These are phyloP conservation scores for Oncorhynchus mykiss DNA, from an alignment of 2,113 vertebrate genomes.

Conservation along the genomic window DNA sequence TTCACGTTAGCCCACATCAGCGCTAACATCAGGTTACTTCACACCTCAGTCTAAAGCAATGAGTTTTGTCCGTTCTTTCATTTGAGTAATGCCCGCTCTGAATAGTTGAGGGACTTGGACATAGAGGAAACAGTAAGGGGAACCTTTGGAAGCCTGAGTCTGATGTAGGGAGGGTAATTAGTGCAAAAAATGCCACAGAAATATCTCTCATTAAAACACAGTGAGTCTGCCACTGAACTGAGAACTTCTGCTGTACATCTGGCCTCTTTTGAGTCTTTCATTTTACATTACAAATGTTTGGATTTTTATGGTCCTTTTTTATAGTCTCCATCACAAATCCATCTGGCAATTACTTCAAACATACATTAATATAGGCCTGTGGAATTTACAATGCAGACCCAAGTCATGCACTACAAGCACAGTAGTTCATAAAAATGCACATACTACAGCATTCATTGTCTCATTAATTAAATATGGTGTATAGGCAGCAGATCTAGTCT, in stretches of 20 bases:
- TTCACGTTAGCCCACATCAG: no score
- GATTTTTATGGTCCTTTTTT: slow-evolving; percentile 45
- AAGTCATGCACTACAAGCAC: slow-evolving; percentile 25
- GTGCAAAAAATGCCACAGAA: slow-evolving; percentile 63
- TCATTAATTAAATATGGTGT: slow-evolving; percentile 14
- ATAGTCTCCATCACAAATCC: slow-evolving; percentile 50
- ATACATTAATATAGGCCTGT: slow-evolving; percentile 44
- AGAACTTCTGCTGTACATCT: slow-evolving; percentile 45
- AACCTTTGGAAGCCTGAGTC: slow-evolving; percentile 24
- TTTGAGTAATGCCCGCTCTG: no score
- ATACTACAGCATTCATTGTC: slow-evolving; percentile 20
- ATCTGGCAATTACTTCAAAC: slow-evolving; percentile 57
- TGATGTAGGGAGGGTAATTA: slow-evolving; percentile 48
- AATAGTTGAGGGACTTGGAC: background rate
- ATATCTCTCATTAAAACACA: slow-evolving; percentile 61
- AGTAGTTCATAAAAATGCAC: slow-evolving; percentile 59
- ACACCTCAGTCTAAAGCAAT: no score
- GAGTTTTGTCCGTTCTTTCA: no score
- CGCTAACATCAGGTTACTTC: no score
- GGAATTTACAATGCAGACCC: slow-evolving; percentile 39
- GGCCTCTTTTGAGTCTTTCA: slow-evolving; percentile 25
- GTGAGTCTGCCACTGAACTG: slow-evolving; percentile 28
- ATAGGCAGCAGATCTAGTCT: background rate
- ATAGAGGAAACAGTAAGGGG: slow-evolving; percentile 46
- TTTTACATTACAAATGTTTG: slow-evolving; percentile 52